Evolutionary conservation across 2,797 vertebrate species (phyloP), one percentile per base, ranked within the genome.

Genomic region (Enteromius afrohamiltoni): DNA sequence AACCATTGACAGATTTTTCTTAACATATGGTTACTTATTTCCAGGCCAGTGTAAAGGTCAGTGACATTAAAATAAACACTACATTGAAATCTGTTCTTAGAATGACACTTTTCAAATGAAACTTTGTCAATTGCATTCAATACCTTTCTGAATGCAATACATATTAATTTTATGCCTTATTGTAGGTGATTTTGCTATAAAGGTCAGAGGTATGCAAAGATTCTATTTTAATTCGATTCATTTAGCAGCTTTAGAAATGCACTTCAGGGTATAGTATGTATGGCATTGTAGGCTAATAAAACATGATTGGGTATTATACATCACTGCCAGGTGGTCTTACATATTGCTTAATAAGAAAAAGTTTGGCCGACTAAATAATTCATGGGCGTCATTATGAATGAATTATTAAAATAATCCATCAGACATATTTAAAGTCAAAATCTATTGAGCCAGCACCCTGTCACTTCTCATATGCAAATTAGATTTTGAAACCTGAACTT

Each of bases 341-440:
- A 92, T 94, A 92, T 92, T 93, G 94, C 94, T 94, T 94, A 94
- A 80, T 93, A 92, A 92, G 92, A 93, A 94, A 37, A 94, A 94
- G 92, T 94, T 93, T 92, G 90, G 89, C 89, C 88, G 85, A 86
- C 87, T 95, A 89, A 95, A 95, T 95, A 89, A 95, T 95, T 94
- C 91, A 95, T 94, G 89, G 87, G 91, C 92, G 92, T 95, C 94
- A 95, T 95, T 95, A 95, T 94, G 92, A 92, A 95, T 95, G 92
- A 94, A 95, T 95, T 95, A 95, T 95, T 95, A 94, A 95, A 93
- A 92, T 85, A 93, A 91, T 93, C 92, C 91, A 92, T 92, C 91
- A 92, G 93, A 92, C 92, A 91, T 93, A 93, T 94, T 93, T 94
- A 94, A 95, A 91, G 89, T 94, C 92, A 60, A 94, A 95, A 95